Conservation (phyloP, 2,888 invertebrate species). For the Cetonia aurata region DNA sequence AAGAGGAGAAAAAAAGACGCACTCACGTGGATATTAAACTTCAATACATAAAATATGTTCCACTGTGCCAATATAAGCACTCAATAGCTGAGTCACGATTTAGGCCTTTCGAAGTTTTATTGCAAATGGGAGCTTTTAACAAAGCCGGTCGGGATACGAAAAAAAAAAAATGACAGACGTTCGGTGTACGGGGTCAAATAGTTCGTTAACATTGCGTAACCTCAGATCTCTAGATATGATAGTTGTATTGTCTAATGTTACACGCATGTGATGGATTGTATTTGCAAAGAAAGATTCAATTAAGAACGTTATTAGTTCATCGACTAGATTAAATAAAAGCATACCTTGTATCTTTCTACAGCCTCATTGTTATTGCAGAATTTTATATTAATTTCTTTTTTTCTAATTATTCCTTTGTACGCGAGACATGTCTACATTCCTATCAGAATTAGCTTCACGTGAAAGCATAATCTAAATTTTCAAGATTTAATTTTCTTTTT, state of each 20-base stretch:
- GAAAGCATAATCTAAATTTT: too few species aligned
- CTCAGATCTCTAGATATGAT: constrained; percentile 29
- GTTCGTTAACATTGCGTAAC: constrained; percentile 41
- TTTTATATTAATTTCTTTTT: too few species aligned
- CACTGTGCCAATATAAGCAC: constrained; percentile 27
- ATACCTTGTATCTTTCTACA: too few species aligned
- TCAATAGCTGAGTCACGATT: constrained; percentile 45
- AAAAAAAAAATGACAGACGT: constrained; percentile 32
- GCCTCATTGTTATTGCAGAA: too few species aligned
- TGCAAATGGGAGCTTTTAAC: constrained; percentile 41
- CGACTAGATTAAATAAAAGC: constrained; percentile 1
- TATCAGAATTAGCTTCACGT: too few species aligned
- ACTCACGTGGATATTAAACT: constrained; percentile 19
- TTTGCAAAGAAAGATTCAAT: not conserved
- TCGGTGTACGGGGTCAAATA: constrained; percentile 35
- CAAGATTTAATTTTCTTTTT: too few species aligned
- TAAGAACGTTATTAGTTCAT: constrained; percentile 4
- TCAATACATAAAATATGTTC: constrained; percentile 31
- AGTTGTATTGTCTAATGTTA: constrained; percentile 16
- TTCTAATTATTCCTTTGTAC: too few species aligned
- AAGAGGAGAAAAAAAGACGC: constrained; percentile 4
- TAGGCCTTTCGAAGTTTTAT: constrained; percentile 45
- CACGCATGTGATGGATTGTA: constrained; percentile 3
- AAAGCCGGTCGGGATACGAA: constrained; percentile 24
- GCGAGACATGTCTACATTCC: too few species aligned